A percentile compares a stretch with the other conserved stretches of the same genome.
phyloP scores from a whole-genome alignment of 2,797 vertebrate species.

The Anomalospiza imberbis region DNA sequence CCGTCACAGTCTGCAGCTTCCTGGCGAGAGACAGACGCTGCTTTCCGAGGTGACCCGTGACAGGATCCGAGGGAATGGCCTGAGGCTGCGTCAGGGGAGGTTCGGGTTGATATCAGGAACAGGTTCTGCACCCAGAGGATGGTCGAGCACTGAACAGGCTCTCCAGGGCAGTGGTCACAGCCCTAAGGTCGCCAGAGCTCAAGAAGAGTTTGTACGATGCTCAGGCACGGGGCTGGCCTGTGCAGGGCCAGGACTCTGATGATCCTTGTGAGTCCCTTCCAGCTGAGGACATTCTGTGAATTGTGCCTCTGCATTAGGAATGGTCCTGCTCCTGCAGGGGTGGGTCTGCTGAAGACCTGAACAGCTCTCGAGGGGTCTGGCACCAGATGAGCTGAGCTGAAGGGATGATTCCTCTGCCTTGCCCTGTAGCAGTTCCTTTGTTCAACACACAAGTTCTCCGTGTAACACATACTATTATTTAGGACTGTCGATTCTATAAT shows the following conservation, averaged over 20 bases:
- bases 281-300: neutral
- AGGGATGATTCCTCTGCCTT: accelerated
- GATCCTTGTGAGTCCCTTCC: neutral
- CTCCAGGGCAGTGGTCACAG: too few relatives aligned
- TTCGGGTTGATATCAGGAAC: too few relatives aligned
- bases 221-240: neutral
- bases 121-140: too few relatives aligned
- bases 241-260: neutral
- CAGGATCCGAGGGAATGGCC: neutral
- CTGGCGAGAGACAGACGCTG: accelerated
- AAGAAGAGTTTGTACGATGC: neutral
- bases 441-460: neutral
- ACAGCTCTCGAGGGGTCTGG: accelerated
- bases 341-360: neutral
- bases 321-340: neutral
- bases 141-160: neutral
- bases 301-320: accelerated
- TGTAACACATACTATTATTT: neutral
- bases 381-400: neutral
- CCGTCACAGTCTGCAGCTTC: accelerated
- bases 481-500: too few relatives aligned
- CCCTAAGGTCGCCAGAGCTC: neutral
- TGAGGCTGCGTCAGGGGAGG: too few relatives aligned
- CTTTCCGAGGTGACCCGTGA: neutral
- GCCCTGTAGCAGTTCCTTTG: neutral